Conservation (phyloP, 2,113 vertebrate genomes). For the Reinhardtius hippoglossoides region DNA sequence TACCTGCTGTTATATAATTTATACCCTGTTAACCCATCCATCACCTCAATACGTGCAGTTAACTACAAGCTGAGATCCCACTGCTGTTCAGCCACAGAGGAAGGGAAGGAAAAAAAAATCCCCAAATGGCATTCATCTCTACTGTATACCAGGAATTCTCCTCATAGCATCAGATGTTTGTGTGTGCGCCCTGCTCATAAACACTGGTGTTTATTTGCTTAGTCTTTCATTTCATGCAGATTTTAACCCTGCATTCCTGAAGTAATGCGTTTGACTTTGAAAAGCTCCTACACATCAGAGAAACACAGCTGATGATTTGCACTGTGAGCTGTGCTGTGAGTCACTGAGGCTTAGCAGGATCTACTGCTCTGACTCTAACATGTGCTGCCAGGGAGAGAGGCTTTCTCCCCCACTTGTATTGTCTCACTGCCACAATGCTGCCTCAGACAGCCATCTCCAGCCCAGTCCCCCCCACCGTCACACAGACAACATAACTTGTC, state of each 20-base stretch:
- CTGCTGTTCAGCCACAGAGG: constrained; percentile 23
- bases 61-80: constrained; percentile 61
- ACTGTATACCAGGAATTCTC: constrained; percentile 31
- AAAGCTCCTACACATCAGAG: constrained; percentile 76
- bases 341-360: constrained; percentile 82
- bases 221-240: constrained; percentile 64
- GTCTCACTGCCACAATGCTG: constrained; percentile 65
- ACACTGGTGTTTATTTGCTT: constrained; percentile 61
- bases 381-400: constrained; percentile 71
- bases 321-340: constrained; percentile 76
- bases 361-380: constrained; percentile 80
- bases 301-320: constrained; percentile 75
- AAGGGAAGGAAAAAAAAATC: neutral
- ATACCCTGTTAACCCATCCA: constrained; percentile 77
- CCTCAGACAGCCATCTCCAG: constrained; percentile 68
- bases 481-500: constrained; percentile 63
- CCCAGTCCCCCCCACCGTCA: constrained; percentile 33
- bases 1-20: constrained; percentile 79
- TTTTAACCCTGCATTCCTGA: constrained; percentile 68
- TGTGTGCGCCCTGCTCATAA: constrained; percentile 34
- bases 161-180: constrained; percentile 44
- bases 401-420: constrained; percentile 68
- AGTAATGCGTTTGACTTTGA: constrained; percentile 74
- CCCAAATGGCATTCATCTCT: constrained; percentile 18
- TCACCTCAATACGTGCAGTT: constrained; percentile 60